These are phyloP conservation scores for Lepeophtheirus nordmannii DNA, from an alignment of 2,888 invertebrate species.

Conservation along the genomic window DNA sequence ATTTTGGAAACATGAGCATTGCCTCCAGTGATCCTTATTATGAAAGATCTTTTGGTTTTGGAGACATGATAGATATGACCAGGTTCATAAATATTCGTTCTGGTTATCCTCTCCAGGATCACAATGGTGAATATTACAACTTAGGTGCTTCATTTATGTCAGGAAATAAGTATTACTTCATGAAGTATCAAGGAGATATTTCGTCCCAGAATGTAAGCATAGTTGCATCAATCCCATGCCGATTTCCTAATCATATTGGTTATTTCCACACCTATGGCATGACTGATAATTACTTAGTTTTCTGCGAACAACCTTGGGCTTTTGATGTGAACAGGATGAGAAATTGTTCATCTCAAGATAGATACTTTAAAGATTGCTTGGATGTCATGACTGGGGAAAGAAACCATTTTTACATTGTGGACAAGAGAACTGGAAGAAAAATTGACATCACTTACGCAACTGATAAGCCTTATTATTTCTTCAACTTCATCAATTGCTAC, in stretches of 20 bases:
- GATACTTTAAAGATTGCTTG: slow-evolving; percentile 34
- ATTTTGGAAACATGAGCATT: too few relatives aligned
- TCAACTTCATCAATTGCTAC: slow-evolving; percentile 42
- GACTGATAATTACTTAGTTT: slow-evolving; percentile 40
- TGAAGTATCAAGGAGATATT: slow-evolving; percentile 29
- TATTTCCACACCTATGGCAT: slow-evolving; percentile 43
- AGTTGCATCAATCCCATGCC: slow-evolving; percentile 32
- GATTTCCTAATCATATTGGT: slow-evolving; percentile 32
- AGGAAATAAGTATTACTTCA: slow-evolving; percentile 33
- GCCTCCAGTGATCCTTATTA: too few relatives aligned
- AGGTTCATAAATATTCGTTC: slow-evolving; percentile 26
- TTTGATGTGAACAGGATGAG: slow-evolving; percentile 35
- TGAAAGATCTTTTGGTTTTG: slow-evolving; percentile 31
- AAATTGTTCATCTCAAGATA: slow-evolving; percentile 33
- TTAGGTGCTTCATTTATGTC: slow-evolving; percentile 35
- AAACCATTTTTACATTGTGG: slow-evolving; percentile 35
- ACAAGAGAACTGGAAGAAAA: slow-evolving; percentile 34
- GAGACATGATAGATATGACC: slow-evolving; percentile 31
- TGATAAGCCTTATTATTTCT: slow-evolving; percentile 37
- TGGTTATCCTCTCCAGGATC: slow-evolving; percentile 33
- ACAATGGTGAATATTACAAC: slow-evolving; percentile 37
- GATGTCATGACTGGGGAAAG: slow-evolving; percentile 36
- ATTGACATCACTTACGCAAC: slow-evolving; percentile 34
- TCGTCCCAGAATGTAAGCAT: neutral
- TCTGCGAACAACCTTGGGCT: slow-evolving; percentile 40